Evolutionary conservation across 2,888 invertebrate genomes (phyloP).

Genomic region (Drosophila peninsularis): DNA sequence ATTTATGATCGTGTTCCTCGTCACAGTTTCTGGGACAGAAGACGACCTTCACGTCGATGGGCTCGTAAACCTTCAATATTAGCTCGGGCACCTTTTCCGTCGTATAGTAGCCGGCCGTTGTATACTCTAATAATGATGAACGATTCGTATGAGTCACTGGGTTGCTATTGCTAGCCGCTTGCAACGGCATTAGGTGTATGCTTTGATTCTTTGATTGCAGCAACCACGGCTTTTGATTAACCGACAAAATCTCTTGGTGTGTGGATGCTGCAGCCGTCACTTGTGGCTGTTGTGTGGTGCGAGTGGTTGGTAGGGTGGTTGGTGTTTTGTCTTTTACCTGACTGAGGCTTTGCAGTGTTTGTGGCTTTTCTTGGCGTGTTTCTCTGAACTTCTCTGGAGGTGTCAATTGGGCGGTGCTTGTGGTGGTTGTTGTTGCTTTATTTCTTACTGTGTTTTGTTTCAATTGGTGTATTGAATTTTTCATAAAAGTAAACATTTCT

Average conservation of each 20-base stretch:
- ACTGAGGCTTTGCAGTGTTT: not conserved
- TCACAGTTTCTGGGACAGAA: slow-evolving; percentile 75
- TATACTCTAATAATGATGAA: slow-evolving; percentile 48
- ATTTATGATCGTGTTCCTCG: slow-evolving; percentile 73
- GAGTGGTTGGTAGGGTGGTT: slow-evolving; percentile 16
- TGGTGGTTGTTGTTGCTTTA: not conserved
- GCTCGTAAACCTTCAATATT: slow-evolving; percentile 72
- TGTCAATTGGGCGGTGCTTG: slow-evolving; percentile 1
- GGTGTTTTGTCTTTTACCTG: slow-evolving; percentile 2
- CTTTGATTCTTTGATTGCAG: slow-evolving; percentile 54
- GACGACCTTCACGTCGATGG: slow-evolving; percentile 77
- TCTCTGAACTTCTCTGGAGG: not conserved
- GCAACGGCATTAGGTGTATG: slow-evolving; percentile 56
- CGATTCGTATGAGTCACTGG: slow-evolving; percentile 76
- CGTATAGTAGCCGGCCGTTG: slow-evolving; percentile 23
- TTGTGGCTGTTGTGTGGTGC: slow-evolving; percentile 10
- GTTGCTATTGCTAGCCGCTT: slow-evolving; percentile 27
- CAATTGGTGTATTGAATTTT: slow-evolving; percentile 1
- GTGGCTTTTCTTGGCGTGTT: not conserved
- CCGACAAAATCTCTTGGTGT: slow-evolving; percentile 51
- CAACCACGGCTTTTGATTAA: slow-evolving; percentile 58
- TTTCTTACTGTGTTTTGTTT: slow-evolving; percentile 2
- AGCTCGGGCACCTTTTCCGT: slow-evolving; percentile 72
- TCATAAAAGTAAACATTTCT: slow-evolving; percentile 11
- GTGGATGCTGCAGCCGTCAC: slow-evolving; percentile 14